Percentiles rank a stretch among this genome's conserved stretches.
Conservation (phyloP, 1,140 invertebrate species). For the Drosophila nebulosa region DNA sequence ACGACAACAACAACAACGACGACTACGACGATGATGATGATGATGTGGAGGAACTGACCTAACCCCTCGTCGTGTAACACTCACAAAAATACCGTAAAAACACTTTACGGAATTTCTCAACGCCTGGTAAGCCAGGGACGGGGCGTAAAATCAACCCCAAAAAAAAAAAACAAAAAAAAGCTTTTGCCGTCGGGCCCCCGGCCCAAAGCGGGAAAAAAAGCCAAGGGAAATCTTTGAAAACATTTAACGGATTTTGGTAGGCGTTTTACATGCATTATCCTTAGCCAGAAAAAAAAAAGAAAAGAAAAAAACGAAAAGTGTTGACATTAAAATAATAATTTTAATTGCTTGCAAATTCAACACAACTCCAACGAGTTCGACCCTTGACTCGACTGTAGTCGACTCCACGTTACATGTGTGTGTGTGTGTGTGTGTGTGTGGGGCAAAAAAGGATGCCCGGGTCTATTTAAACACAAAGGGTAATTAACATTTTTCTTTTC, state of each 20-base stretch:
- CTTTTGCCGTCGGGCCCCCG: background rate
- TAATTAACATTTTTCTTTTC: slow-evolving; percentile 78
- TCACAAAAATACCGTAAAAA: slow-evolving; percentile 76
- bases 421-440: slow-evolving; percentile 5
- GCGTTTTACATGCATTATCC: slow-evolving; percentile 74
- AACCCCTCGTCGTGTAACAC: slow-evolving; percentile 40
- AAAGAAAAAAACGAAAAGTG: slow-evolving; percentile 49
- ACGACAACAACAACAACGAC: no score
- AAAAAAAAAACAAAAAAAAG: slow-evolving; percentile 2
- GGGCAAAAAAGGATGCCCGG: slow-evolving; percentile 7
- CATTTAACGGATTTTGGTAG: slow-evolving; percentile 74
- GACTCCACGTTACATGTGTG: background rate
- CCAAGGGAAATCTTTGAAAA: slow-evolving; percentile 65
- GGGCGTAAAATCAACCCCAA: slow-evolving; percentile 71
- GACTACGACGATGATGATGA: background rate
- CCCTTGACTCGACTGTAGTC: slow-evolving; percentile 25
- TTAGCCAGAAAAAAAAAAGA: slow-evolving; percentile 22
- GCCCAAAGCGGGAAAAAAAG: background rate
- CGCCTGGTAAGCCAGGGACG: slow-evolving; percentile 67
- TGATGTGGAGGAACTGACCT: slow-evolving; percentile 51
- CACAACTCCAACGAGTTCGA: slow-evolving; percentile 48
- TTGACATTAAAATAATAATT: slow-evolving; percentile 80
- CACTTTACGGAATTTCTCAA: slow-evolving; percentile 78
- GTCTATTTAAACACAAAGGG: slow-evolving; percentile 78
- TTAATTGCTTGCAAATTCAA: slow-evolving; percentile 74